Evolutionary conservation across 2,888 invertebrate species (phyloP).

Genomic region (Mimachlamys varia): DNA sequence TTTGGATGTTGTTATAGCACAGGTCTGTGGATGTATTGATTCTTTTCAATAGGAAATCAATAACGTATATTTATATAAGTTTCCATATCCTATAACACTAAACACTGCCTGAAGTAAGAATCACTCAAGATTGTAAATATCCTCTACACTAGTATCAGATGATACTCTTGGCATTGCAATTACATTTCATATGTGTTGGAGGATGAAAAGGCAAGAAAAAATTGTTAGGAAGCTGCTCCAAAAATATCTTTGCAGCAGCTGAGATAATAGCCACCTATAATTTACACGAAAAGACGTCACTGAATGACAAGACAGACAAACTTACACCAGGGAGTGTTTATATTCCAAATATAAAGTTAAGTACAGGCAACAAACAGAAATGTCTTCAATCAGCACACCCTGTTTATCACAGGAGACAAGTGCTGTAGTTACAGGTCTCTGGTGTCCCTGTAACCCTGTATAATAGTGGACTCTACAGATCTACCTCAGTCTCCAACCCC

Average conservation of each 20-base stretch:
- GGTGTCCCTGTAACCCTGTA: neutral
- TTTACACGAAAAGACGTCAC: neutral
- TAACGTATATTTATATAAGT: neutral
- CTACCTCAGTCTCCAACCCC: neutral
- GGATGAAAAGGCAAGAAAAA: neutral
- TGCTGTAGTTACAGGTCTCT: neutral
- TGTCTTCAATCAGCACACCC: constrained; percentile 4
- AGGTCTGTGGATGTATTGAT: neutral
- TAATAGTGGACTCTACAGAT: neutral
- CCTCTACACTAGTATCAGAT: neutral
- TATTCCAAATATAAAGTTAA: constrained; percentile 32
- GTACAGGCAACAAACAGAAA: constrained; percentile 27
- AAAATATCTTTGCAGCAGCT: constrained; percentile 12
- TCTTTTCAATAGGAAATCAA: constrained; percentile 23
- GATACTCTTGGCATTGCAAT: neutral
- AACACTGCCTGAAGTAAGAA: neutral
- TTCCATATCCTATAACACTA: neutral
- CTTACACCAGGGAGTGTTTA: neutral
- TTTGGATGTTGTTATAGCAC: neutral
- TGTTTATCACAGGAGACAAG: neutral
- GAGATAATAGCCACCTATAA: neutral
- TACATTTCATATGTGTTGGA: neutral
- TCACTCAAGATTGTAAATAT: neutral
- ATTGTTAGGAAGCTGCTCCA: neutral
- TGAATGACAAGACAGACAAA: constrained; percentile 21